Base-by-base conservation (phyloP, 1,140 invertebrate genomes). In the Drosophila pseudoobscura region DNA sequence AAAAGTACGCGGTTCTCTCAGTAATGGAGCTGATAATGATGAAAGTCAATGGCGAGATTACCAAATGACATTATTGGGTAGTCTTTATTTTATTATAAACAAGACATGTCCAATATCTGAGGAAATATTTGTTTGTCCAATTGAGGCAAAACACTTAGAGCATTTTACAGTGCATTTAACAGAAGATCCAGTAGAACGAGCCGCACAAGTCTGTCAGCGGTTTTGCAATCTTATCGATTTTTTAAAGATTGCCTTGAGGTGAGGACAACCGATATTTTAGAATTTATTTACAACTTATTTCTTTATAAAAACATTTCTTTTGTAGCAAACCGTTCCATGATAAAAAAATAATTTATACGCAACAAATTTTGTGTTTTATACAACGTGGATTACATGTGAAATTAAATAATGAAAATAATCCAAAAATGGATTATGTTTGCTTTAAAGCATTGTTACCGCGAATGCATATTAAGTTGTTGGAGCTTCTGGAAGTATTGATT, bases 241-340 rank as follows among this genome's bases (percentile, higher is more conserved):
- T 43, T 45, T 80, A 2, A 80, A 71, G 41, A 61, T 80, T 56
- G n/a, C 56, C 1, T 41, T 80, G 50, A 57, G 71, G 77, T 79
- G 4, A 64, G 63, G 11, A 26, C 24, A 1, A 2, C 8, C 20
- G 3, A 17, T 17, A 17, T 17, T 17, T 17, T 17, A 17, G 3
- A 39, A 39, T 39, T 9, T 11, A 11, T 35, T 3, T 35, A 35
- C 4, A 39, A 11, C 1, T 29, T 6, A 26, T 29, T 11, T 43
- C 0, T 44, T 9, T 49, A 8, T 43, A 6, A 46, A 5, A 54
- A 31, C 20, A 44, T 2, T 15, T 39, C 15, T 54, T 29, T 52
- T 61, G 60, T 22, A 79, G 77, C n/a, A 39, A 58, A 8, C 77
- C 71, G 26, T 80, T 46, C 43, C 20, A 43, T 39, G 54, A 57